Conservation (phyloP, 2,888 invertebrate genomes). For the Pyrgus malvae region DNA sequence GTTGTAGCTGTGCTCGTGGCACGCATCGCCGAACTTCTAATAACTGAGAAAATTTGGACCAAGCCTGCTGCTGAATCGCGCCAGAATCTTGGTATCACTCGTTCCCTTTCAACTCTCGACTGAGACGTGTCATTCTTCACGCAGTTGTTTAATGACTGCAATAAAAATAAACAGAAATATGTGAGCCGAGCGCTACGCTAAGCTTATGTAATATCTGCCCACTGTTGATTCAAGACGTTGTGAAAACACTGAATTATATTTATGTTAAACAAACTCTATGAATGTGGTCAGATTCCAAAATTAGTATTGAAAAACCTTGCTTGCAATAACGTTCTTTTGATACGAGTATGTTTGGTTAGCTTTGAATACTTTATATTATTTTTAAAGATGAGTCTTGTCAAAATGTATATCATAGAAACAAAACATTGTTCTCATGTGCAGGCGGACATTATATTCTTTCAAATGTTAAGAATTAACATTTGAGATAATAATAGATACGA, state of each 20-base stretch:
- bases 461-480: too few relatives aligned
- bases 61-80: conserved; percentile 57
- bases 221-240: conserved; percentile 12
- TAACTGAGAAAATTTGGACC: conserved; percentile 67
- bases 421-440: too few relatives aligned
- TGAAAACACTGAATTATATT: conserved; percentile 7
- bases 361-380: not conserved
- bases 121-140: conserved; percentile 20
- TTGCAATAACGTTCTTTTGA: not conserved
- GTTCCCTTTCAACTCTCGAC: conserved; percentile 27
- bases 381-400: too few relatives aligned
- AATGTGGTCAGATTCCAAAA: not conserved
- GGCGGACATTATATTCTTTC: too few relatives aligned
- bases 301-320: not conserved
- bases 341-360: not conserved
- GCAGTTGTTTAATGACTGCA: conserved; percentile 11
- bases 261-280: conserved; percentile 10
- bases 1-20: conserved; percentile 45
- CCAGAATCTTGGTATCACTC: conserved; percentile 33
- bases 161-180: conserved; percentile 19
- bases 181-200: not conserved
- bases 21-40: conserved; percentile 75
- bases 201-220: conserved; percentile 19
- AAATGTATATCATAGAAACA: too few relatives aligned
- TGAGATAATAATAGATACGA: too few relatives aligned